Base-by-base conservation (phyloP, 2,113 vertebrate species). In the Etheostoma cragini region DNA sequence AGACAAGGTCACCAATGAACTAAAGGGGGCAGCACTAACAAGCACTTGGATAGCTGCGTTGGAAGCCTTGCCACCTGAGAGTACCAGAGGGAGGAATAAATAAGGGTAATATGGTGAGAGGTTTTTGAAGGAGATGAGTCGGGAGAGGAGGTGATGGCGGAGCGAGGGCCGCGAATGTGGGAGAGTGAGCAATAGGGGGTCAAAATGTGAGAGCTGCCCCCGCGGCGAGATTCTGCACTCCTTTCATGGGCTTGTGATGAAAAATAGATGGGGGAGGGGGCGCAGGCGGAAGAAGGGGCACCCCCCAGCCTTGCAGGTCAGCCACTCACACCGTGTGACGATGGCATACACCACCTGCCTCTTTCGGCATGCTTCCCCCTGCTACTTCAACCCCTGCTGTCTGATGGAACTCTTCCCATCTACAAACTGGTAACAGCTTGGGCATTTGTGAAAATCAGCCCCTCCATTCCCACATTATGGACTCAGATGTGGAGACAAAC, bases 1-100 rank as follows among this genome's bases (percentile, higher is more conserved):
- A 90, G 79, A 85, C 77, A 72, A 72, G 71, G 70, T 85, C 56
- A 72, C 6, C 12, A 3, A 72, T 26, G 74, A 78, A 86, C 89
- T 87, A 84, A 86, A 89, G 90, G 76, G 91, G 88, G 87, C 91
- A 89, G 91, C 83, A 82, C 87, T 84, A 87, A 87, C 89, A 88
- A 91, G 87, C 87, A 58, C 58, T 81, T 78, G 75, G 66, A 64
- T 57, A 80, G 65, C 82, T 74, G 61, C 19, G 74, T 60, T 70
- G 38, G 49, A 77, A 82, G 76, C 42, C 61, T 19, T 6, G 66
- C 84, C 87, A 85, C 72, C 77, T 84, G 83, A 79, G 77, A 88
- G 68, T 26, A 82, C 50, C 78, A 66, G 49, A 47, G 53, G 74
- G 38, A 78, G 69, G 82, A 81, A 88, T 87, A 90, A 79, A 91